Conservation (phyloP, 1,140 invertebrate genomes). For the Bombus superbus region DNA sequence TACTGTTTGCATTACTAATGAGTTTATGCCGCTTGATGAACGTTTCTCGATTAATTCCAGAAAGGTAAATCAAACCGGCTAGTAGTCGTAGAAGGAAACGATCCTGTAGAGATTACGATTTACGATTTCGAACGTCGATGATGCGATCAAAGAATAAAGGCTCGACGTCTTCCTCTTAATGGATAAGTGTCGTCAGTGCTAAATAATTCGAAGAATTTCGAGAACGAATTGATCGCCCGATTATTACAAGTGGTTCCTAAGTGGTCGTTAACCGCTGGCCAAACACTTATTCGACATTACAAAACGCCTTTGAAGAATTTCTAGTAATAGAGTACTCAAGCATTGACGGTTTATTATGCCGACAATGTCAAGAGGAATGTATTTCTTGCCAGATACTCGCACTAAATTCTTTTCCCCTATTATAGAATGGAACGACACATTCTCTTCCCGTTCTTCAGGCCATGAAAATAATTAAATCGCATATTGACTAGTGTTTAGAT, state of each 20-base stretch:
- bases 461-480: slow-evolving; percentile 64
- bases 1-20: slow-evolving; percentile 49
- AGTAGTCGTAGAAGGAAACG: background rate
- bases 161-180: too few relatives aligned
- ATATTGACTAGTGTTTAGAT: slow-evolving; percentile 74
- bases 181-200: background rate
- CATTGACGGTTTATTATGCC: background rate
- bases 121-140: too few relatives aligned
- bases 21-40: slow-evolving; percentile 35
- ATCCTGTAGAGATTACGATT: background rate
- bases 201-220: background rate
- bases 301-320: background rate
- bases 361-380: background rate
- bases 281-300: background rate
- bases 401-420: background rate
- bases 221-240: too few relatives aligned
- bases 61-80: background rate
- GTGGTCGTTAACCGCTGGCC: too few relatives aligned
- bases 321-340: background rate
- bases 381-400: background rate
- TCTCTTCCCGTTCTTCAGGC: slow-evolving; percentile 18
- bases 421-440: background rate
- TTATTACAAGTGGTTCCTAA: background rate
- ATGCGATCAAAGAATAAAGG: background rate
- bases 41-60: slow-evolving; percentile 32